Evolutionary conservation across 1,140 invertebrate species (phyloP).

Genomic region (Drosophila carrolli): DNA sequence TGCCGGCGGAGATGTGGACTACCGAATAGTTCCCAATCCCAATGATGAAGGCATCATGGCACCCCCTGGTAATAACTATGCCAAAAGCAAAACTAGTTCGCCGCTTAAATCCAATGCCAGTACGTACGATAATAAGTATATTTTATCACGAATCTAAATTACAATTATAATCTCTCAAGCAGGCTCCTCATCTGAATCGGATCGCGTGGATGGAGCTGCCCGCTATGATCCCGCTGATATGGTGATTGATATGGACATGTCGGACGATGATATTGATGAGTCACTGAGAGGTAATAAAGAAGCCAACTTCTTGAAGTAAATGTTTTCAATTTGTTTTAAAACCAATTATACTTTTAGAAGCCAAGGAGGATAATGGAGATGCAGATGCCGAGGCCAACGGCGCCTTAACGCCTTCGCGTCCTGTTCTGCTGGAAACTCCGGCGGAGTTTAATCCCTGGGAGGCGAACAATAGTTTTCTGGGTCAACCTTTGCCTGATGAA

Average conservation of each 20-base stretch:
- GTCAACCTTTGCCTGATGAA: slow-evolving; percentile 52
- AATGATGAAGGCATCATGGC: slow-evolving; percentile 65
- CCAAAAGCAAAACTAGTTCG: slow-evolving; percentile 55
- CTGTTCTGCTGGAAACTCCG: slow-evolving; percentile 74
- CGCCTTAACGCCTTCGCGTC: slow-evolving; percentile 46
- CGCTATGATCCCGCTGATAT: slow-evolving; percentile 85
- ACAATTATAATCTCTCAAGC: not conserved
- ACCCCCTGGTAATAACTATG: slow-evolving; percentile 54
- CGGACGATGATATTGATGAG: slow-evolving; percentile 87
- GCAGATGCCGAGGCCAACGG: slow-evolving; percentile 59
- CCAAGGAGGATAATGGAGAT: slow-evolving; percentile 39
- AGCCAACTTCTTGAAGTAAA: not conserved
- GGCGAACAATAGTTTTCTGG: slow-evolving; percentile 52
- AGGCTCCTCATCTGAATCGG: slow-evolving; percentile 78
- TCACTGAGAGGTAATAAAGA: slow-evolving; percentile 64
- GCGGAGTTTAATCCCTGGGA: slow-evolving; percentile 75
- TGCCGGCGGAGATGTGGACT: slow-evolving; percentile 65
- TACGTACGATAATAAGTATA: slow-evolving; percentile 21
- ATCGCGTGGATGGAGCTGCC: slow-evolving; percentile 71
- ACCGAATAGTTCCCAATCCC: slow-evolving; percentile 45
- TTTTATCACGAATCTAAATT: not conserved
- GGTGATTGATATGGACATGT: slow-evolving; percentile 90
- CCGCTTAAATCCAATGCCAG: slow-evolving; percentile 85
- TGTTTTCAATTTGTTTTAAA: not conserved
- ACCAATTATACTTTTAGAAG: slow-evolving; percentile 36